Evolutionary conservation across 2,888 invertebrate genomes (phyloP).

Genomic region (Nemotelus nigrinus): DNA sequence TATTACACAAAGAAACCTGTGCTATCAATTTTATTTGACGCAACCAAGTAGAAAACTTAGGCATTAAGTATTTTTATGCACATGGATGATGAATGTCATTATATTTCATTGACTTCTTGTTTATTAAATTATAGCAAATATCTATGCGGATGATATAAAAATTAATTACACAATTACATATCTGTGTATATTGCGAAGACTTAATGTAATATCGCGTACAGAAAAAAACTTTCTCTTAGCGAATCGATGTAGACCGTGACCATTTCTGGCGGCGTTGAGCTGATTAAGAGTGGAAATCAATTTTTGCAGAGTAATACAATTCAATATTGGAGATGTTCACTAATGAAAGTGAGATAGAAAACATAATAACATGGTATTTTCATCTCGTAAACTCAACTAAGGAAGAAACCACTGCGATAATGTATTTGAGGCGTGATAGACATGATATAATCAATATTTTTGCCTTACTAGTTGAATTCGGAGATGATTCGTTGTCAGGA

Average conservation of each 20-base stretch:
- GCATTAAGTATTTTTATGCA: background rate
- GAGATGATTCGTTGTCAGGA: too few species aligned
- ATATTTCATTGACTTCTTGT: slow-evolving; percentile 16
- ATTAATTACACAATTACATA: too few species aligned
- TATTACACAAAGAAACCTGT: too few species aligned
- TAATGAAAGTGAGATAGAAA: slow-evolving; percentile 12
- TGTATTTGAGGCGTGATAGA: background rate
- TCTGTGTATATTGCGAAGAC: too few species aligned
- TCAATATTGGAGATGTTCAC: background rate
- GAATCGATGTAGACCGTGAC: slow-evolving; percentile 30
- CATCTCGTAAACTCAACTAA: slow-evolving; percentile 1
- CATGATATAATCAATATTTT: background rate
- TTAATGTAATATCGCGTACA: too few species aligned
- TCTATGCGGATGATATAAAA: too few species aligned
- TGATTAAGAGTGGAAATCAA: slow-evolving; percentile 26
- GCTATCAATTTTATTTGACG: too few species aligned
- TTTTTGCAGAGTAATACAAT: slow-evolving; percentile 10
- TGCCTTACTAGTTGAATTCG: background rate
- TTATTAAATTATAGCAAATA: background rate
- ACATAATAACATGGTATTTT: background rate
- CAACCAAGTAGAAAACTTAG: background rate
- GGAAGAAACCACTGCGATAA: background rate
- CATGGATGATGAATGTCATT: background rate
- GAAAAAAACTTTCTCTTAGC: slow-evolving; percentile 24
- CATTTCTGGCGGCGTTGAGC: slow-evolving; percentile 2